These are phyloP conservation scores for Neoaliturus tenellus DNA, from an alignment of 2,888 invertebrate species.

Conservation along the genomic window DNA sequence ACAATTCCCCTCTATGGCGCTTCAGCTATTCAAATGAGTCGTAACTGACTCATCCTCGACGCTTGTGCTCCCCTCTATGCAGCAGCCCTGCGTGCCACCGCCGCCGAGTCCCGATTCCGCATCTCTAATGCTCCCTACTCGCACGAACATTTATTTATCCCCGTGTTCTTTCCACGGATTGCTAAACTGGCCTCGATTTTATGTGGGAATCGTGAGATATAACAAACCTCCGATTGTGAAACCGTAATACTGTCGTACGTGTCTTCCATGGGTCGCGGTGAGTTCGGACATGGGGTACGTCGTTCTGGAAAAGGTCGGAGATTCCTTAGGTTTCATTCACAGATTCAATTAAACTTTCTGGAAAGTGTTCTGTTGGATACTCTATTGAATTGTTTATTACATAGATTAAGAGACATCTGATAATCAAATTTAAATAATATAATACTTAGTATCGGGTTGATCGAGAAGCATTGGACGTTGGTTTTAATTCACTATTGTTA, in stretches of 20 bases:
- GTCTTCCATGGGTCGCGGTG: neutral
- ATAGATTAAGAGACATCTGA: too few relatives aligned
- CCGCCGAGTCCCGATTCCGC: neutral
- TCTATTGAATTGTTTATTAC: too few relatives aligned
- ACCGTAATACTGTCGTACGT: slow-evolving; percentile 32
- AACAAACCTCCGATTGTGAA: slow-evolving; percentile 42
- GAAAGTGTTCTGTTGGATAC: too few relatives aligned
- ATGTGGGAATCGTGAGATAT: slow-evolving; percentile 51
- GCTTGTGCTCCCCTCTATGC: neutral
- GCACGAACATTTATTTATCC: slow-evolving; percentile 51
- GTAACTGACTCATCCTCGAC: neutral
- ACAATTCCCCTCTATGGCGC: neutral
- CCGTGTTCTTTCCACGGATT: slow-evolving; percentile 52
- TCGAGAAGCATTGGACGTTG: too few relatives aligned
- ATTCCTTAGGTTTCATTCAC: too few relatives aligned
- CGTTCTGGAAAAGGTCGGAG: too few relatives aligned
- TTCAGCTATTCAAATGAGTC: slow-evolving; percentile 12
- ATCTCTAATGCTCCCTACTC: slow-evolving; percentile 36
- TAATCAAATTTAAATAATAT: too few relatives aligned
- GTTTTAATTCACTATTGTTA: too few relatives aligned
- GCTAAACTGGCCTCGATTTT: slow-evolving; percentile 53
- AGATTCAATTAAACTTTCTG: too few relatives aligned
- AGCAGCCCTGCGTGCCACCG: neutral
- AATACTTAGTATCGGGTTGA: too few relatives aligned
- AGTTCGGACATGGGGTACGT: slow-evolving; percentile 2